Conservation (phyloP, 2,888 invertebrate genomes). For the Ectobius pallidus region DNA sequence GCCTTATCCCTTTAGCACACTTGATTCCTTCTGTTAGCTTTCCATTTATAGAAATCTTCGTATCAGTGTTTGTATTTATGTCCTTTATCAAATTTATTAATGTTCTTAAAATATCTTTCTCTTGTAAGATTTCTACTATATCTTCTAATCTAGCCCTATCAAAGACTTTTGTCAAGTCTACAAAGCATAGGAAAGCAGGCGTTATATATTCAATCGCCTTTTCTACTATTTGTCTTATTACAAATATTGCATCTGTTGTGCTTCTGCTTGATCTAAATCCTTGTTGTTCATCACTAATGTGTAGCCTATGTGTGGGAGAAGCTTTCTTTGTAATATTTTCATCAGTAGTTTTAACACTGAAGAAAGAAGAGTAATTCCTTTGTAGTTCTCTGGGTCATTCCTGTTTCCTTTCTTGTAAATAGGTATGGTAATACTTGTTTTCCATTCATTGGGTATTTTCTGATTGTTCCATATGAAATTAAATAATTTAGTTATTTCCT, state of each 20-base stretch:
- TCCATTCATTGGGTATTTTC: slow-evolving; percentile 1
- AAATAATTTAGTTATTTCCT: background rate
- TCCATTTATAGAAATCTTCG: too few species aligned
- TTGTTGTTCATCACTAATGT: slow-evolving; percentile 5
- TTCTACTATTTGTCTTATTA: background rate
- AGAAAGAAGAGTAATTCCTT: slow-evolving; percentile 9
- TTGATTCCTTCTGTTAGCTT: too few species aligned
- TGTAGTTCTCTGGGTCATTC: background rate
- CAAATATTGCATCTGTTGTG: background rate
- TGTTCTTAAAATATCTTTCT: background rate
- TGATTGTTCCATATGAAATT: background rate
- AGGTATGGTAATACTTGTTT: slow-evolving; percentile 3
- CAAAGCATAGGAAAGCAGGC: background rate
- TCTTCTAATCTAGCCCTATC: background rate
- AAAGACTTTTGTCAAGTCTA: slow-evolving; percentile 2
- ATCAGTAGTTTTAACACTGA: background rate
- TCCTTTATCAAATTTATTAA: background rate
- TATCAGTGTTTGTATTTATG: too few species aligned
- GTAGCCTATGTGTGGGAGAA: background rate
- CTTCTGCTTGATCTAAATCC: slow-evolving; percentile 9
- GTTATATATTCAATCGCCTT: background rate
- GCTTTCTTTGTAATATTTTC: slow-evolving; percentile 9
- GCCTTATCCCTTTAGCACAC: too few species aligned
- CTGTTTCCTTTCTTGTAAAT: background rate
- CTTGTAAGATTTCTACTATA: background rate